Base-by-base conservation (phyloP, 1,140 invertebrate species). In the Solenopsis invicta region DNA sequence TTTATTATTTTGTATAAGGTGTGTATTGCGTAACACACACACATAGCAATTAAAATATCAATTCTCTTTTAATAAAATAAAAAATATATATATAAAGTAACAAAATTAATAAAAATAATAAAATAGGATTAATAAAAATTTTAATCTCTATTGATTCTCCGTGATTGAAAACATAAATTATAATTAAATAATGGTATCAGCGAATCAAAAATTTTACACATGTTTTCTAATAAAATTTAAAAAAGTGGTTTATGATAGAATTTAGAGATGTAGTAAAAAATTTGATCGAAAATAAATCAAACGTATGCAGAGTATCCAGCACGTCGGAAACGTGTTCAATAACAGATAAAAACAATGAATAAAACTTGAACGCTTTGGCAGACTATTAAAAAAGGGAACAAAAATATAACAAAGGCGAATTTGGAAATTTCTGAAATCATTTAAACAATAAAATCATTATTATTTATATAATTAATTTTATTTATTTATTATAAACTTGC, bases 391-490 rank as follows among this genome's bases (percentile, higher is more conserved):
- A 24, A 48, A 5, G 48, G 4, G 3, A 4, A 67, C 45, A n/a
- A 41, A 41, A 41, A 41, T 41, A n/a, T 69, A 9, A 54, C 41
- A 8, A 69, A 41, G 5, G 37, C 9, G 18, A 41, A 29, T 29
- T 29, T 12, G n/a, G n/a, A 67, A 41, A 48, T 21, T 24, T 69
- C 13, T 4, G 18, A 69, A 69, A 69, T 48, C 0, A 41, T n/a
- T 66, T 13, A 45, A 0, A 24, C 24, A 48, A 45, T 8, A 67
- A 5, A 45, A 48, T 48, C 12, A 5, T 21, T 45, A 24, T 67
- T 69, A 69, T 48, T 69, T 69, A 48, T 69, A 0, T 45, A 69
- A 69, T 69, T 69, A 66, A 41, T 37, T 18, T 0, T 37, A 37
- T 37, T 66, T 5, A 37, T 4, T 66, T 37, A n/a, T 61, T 13